Conservation (phyloP, 2,113 vertebrate species). For the Uria aalge region DNA sequence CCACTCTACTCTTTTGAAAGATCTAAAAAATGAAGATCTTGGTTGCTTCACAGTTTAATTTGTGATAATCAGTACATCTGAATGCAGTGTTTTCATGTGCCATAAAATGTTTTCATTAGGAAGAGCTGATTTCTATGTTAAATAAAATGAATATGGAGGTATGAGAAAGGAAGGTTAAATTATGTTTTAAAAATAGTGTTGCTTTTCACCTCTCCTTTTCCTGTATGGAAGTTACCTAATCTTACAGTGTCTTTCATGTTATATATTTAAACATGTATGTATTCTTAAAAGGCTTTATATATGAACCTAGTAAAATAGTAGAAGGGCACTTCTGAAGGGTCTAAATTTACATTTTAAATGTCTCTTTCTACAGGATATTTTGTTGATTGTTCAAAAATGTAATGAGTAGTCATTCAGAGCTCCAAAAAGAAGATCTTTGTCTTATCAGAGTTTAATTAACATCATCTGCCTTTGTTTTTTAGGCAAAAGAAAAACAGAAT, state of each 20-base stretch:
- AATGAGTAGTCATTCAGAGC: background rate
- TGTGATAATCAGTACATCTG: background rate
- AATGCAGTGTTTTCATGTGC: background rate
- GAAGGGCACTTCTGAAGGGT: background rate
- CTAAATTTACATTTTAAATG: background rate
- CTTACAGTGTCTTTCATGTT: background rate
- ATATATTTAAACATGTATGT: background rate
- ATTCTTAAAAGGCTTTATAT: background rate
- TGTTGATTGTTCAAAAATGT: background rate
- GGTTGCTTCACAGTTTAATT: background rate
- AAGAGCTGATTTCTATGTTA: background rate
- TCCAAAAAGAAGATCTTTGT: background rate
- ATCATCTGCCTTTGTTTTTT: conserved; percentile 35
- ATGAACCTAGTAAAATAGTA: background rate
- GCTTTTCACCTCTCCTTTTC: background rate
- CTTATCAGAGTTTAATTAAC: background rate
- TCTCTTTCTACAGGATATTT: background rate
- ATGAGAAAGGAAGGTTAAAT: background rate
- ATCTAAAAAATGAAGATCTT: background rate
- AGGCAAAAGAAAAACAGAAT: conserved; percentile 98
- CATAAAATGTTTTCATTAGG: background rate
- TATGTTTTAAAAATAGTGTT: background rate
- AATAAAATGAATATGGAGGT: background rate
- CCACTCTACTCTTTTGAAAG: background rate
- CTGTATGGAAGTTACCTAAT: background rate